Base-by-base conservation (phyloP, 2,113 vertebrate genomes). In the Periophthalmus modestus region DNA sequence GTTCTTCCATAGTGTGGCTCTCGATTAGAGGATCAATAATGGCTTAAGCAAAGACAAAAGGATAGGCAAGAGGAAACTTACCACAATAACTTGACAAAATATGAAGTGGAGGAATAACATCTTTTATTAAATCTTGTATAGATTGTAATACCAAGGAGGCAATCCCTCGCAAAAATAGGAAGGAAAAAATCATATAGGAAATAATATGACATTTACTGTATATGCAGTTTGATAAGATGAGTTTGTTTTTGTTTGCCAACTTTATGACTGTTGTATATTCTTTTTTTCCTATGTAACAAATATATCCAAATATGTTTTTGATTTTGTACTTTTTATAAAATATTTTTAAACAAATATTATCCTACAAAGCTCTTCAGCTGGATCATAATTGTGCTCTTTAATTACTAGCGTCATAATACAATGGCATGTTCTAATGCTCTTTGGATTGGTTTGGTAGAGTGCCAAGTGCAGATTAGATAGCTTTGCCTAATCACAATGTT, bases 391-490 rank as follows among this genome's bases (percentile, higher is more conserved):
- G 15, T 18, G 15, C 28, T 62, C 36, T 65, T 65, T n/a, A 65
- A 65, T 39, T 43, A 39, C 16, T 43, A 43, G 1, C 7, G 16
- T 1, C 52, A 55, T 43, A n/a, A 39, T 12, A 65, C 33, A 39
- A 19, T 13, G 10, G 4, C 7, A n/a, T 39, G 39, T 62, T 18
- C 34, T 21, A 39, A 62, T 34, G 28, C 24, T 34, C 28, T 62
- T 61, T 34, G 16, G 59, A 16, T 34, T 34, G 28, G 28, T 34
- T 39, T 63, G 61, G 61, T 7, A 19, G 18, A 39, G 6, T 36
- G 62, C 62, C 62, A 65, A 65, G 33, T 65, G 62, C 34, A 39
- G 62, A 65, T 65, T 65, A 65, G 14, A 36, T 19, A 9, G 62
- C 34, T 43, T 39, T 43, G 36, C 15, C 28, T 33, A 62, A 62